phyloP scores from a whole-genome alignment of 2,797 vertebrate genomes.

The Glossophaga mutica region DNA sequence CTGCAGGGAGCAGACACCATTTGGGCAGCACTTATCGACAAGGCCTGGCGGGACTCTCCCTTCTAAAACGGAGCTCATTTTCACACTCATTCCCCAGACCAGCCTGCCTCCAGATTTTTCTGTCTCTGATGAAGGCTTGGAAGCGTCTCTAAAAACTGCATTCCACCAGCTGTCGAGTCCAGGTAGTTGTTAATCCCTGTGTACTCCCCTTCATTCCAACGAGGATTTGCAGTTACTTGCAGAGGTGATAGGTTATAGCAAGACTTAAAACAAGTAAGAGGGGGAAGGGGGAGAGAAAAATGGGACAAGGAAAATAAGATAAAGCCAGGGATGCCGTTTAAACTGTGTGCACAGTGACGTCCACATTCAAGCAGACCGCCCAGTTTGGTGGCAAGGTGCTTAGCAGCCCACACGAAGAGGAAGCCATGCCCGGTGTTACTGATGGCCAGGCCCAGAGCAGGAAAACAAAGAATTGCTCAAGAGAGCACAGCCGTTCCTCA shows the following conservation, averaged over 20 bases:
- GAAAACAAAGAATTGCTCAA: background rate
- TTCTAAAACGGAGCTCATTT: background rate
- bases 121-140: background rate
- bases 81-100: background rate
- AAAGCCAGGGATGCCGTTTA: background rate
- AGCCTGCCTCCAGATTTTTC: background rate
- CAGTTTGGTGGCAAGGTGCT: background rate
- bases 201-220: background rate
- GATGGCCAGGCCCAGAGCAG: too few species aligned
- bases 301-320: background rate
- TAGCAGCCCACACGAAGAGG: too few species aligned
- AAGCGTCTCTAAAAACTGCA: background rate
- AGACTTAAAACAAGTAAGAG: background rate
- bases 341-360: accelerated
- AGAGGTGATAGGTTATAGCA: background rate
- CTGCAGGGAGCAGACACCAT: background rate
- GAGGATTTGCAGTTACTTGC: background rate
- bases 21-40: background rate
- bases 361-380: background rate
- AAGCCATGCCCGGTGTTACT: background rate
- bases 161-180: background rate
- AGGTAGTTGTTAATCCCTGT: background rate
- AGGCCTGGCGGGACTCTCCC: background rate
- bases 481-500: background rate
- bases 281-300: background rate